Percentiles rank a stretch among this genome's conserved stretches.
Evolutionary conservation across 2,888 invertebrate species (phyloP).

Genomic region (Tricholauxania praeusta): DNA sequence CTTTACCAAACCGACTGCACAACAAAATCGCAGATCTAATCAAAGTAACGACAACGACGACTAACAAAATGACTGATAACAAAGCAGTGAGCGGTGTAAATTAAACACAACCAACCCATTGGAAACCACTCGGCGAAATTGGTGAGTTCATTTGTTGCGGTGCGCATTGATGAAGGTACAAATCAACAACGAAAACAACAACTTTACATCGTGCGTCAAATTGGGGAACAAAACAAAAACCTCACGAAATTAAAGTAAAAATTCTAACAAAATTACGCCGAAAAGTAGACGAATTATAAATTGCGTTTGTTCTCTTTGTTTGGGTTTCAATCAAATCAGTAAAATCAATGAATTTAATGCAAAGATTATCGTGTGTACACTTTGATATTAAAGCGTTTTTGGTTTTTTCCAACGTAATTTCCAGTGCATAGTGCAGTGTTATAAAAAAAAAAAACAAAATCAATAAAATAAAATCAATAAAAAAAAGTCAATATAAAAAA

Average conservation of each 20-base stretch:
- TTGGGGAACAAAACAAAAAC: not conserved
- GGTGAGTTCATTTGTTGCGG: constrained; percentile 7
- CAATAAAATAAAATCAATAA: no score
- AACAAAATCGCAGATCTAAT: not conserved
- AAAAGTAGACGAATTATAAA: no score
- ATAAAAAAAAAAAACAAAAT: not conserved
- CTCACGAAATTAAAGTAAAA: not conserved
- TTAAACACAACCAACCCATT: not conserved
- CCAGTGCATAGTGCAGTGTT: no score
- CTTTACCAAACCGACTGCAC: not conserved
- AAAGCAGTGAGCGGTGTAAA: not conserved
- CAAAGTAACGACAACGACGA: not conserved
- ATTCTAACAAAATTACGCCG: not conserved
- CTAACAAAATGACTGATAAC: constrained; percentile 2
- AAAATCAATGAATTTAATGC: no score
- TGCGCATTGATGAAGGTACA: not conserved
- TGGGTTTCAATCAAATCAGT: no score
- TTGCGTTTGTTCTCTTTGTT: no score
- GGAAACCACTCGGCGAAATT: not conserved
- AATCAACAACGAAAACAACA: not conserved
- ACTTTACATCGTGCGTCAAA: not conserved
- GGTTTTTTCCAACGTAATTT: no score
- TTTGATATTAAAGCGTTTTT: no score
- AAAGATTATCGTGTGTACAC: no score
- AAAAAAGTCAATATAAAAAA: no score